Conservation (phyloP, 2,888 invertebrate species). For the Pyrocoelia pectoralis region DNA sequence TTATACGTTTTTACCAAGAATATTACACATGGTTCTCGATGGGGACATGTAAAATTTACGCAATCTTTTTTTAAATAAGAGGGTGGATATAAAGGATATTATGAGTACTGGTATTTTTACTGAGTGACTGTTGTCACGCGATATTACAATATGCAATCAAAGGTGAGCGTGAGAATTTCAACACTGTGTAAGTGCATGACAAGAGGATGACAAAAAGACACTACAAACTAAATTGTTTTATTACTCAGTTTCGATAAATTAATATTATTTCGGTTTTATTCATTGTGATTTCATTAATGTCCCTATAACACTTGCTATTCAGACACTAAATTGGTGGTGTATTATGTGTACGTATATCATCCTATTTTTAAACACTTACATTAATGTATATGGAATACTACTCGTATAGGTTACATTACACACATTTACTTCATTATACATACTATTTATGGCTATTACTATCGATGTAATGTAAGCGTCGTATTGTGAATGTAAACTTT, state of each 20-base stretch:
- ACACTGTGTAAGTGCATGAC: constrained; percentile 33
- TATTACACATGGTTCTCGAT: constrained; percentile 10
- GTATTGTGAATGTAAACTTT: too few species aligned
- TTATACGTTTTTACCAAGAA: constrained; percentile 8
- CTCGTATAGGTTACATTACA: too few species aligned
- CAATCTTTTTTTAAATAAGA: constrained; percentile 30
- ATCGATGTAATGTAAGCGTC: too few species aligned
- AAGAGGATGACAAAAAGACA: constrained; percentile 31
- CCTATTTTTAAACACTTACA: too few species aligned
- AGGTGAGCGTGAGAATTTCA: constrained; percentile 38
- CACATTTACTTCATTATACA: too few species aligned
- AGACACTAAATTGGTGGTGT: too few species aligned
- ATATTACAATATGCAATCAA: constrained; percentile 37
- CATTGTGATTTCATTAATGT: too few species aligned
- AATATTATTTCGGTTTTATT: not conserved
- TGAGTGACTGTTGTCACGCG: constrained; percentile 35
- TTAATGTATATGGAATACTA: too few species aligned
- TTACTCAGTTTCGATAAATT: not conserved
- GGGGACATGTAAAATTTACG: constrained; percentile 23
- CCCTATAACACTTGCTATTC: too few species aligned
- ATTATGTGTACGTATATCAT: too few species aligned
- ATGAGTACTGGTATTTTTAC: constrained; percentile 33
- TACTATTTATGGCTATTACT: too few species aligned
- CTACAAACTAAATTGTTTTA: constrained; percentile 15
- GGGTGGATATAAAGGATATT: constrained; percentile 32